Evolutionary conservation across 2,797 vertebrate genomes (phyloP), one percentile per base, ranked within the genome.

Genomic region (Geotrypetes seraphini): DNA sequence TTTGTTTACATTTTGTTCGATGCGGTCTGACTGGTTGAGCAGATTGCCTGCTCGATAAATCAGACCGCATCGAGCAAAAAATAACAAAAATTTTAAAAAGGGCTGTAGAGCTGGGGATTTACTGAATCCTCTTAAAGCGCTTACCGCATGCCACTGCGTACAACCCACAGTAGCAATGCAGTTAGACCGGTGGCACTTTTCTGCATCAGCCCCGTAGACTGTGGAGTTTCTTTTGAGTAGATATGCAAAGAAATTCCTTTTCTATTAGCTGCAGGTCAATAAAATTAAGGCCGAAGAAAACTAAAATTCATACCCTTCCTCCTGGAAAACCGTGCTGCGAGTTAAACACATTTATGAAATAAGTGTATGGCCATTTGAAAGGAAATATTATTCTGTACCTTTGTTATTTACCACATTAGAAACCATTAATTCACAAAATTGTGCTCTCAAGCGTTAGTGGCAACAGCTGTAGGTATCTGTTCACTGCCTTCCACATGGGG

Each of bases 391-490:
- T 12, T 19, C 54, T 50, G 24, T 36, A 57, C 50, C 63, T 50
- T 46, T 57, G 71, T 65, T 62, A 51, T 69, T 62, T 68, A 64
- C 26, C 47, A 62, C 65, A 73, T 66, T 60, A 56, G 50, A 67
- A 62, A 60, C 43, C 56, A 53, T 66, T 66, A 58, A 70, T 73
- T 69, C 62, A 61, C 43, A 38, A 71, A 68, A 69, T 66, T 73
- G 69, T 69, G 69, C 71, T 71, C 60, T 48, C 60, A 62, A 64
- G 66, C 64, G 43, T 58, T 64, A 68, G 67, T 35, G 36, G 57
- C 45, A 64, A 62, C 62, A 71, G 72, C 69, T 66, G 69, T 36
- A 71, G 44, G 50, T 43, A 33, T 58, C 59, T 56, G 43, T 54
- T 61, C 50, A 8, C 58, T 42, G 36, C 60, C 71, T 72, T 67